Evolutionary conservation across 2,113 vertebrate genomes (phyloP).

Genomic region (Serilophus lunatus): DNA sequence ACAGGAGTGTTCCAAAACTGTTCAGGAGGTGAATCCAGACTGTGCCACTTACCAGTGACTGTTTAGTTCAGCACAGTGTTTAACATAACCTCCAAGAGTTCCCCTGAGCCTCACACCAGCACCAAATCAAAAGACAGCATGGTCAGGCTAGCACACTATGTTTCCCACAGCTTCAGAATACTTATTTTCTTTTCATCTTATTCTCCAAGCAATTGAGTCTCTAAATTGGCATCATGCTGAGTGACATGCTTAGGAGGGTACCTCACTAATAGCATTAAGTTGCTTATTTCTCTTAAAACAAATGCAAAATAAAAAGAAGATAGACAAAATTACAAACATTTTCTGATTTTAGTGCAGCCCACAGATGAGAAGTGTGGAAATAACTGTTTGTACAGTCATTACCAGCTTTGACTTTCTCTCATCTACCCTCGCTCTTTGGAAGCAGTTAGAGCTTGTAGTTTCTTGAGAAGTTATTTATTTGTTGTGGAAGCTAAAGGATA

Average conservation of each 20-base stretch:
- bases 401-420: neutral
- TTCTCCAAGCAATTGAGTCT: neutral
- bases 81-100: neutral
- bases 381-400: neutral
- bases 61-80: neutral
- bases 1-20: neutral
- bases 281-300: slow-evolving; percentile 1
- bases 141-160: neutral
- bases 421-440: neutral
- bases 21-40: neutral
- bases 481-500: neutral
- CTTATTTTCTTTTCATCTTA: slow-evolving; percentile 40
- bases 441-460: neutral
- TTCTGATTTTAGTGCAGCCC: neutral
- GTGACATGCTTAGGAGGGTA: neutral
- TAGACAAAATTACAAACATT: neutral
- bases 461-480: neutral
- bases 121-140: slow-evolving; percentile 10
- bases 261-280: slow-evolving; percentile 1
- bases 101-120: slow-evolving; percentile 9
- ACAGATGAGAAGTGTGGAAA: neutral
- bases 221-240: slow-evolving; percentile 3
- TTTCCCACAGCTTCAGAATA: slow-evolving; percentile 1
- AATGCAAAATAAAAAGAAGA: neutral
- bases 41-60: neutral